Evolutionary conservation across 2,113 vertebrate species (phyloP).

Genomic region (Cyanistes caeruleus): DNA sequence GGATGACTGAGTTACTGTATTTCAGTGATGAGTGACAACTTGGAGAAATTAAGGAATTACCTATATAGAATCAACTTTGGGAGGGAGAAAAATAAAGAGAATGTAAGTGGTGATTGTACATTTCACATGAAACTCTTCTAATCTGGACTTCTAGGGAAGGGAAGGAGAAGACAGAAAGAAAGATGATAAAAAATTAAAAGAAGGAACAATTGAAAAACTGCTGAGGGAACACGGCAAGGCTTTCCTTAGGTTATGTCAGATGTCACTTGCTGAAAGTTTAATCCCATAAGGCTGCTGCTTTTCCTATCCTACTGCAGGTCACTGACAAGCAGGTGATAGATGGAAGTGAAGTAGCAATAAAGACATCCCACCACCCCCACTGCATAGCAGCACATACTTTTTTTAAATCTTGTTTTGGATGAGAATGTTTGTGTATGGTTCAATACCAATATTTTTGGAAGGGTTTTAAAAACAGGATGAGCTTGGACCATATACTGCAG

Average conservation of each 20-base stretch:
- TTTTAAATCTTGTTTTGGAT: neutral
- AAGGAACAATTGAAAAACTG: neutral
- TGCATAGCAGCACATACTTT: neutral
- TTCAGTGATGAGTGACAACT: neutral
- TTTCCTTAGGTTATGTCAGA: neutral
- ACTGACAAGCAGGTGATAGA: neutral
- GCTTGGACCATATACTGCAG: neutral
- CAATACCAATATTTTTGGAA: neutral
- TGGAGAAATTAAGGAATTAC: neutral
- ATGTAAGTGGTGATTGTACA: fast-evolving
- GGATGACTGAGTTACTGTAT: neutral
- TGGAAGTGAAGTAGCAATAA: neutral
- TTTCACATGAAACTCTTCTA: neutral
- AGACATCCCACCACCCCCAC: no score
- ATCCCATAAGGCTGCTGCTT: neutral
- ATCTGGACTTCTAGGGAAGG: neutral
- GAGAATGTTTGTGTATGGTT: neutral
- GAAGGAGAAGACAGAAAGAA: neutral
- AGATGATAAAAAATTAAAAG: neutral
- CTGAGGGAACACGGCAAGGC: neutral
- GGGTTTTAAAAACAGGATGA: neutral
- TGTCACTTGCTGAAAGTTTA: neutral
- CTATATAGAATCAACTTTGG: neutral
- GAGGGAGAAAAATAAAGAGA: neutral
- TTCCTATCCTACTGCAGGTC: neutral